These are phyloP conservation scores for Sturmia bella DNA, from an alignment of 2,888 invertebrate species.

Conservation along the genomic window DNA sequence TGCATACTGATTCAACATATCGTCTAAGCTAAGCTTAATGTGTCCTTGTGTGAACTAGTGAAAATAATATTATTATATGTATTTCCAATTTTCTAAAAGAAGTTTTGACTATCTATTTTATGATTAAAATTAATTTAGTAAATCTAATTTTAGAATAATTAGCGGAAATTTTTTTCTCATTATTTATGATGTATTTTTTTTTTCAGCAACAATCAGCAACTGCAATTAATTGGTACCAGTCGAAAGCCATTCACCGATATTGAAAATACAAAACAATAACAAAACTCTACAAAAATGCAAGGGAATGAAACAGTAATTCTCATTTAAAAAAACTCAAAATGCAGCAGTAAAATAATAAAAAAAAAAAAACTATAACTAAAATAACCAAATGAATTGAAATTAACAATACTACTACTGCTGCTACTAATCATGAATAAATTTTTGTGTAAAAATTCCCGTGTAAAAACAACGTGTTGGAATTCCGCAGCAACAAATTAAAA, in stretches of 20 bases:
- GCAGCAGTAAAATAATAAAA: not conserved
- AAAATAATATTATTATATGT: no score
- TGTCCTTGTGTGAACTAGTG: no score
- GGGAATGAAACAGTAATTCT: constrained; percentile 35
- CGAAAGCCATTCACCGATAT: constrained; percentile 44
- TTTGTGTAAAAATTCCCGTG: constrained; percentile 55
- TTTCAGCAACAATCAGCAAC: constrained; percentile 38
- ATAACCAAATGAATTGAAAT: constrained; percentile 22
- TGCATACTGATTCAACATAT: no score
- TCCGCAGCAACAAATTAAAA: constrained; percentile 21
- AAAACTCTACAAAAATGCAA: constrained; percentile 2
- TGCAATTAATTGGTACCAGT: constrained; percentile 44
- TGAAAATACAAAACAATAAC: constrained; percentile 15
- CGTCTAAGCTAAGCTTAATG: no score
- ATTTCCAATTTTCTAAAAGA: no score
- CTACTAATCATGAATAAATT: constrained; percentile 42
- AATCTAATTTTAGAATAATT: constrained; percentile 28
- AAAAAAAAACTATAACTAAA: constrained; percentile 6
- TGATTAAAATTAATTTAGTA: constrained; percentile 28
- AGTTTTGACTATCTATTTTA: not conserved
- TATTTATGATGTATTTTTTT: not conserved
- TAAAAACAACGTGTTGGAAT: constrained; percentile 68
- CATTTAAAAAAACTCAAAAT: constrained; percentile 16
- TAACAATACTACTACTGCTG: no score
- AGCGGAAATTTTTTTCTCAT: constrained; percentile 12